These are phyloP conservation scores for Dreissena polymorpha DNA, from an alignment of 1,140 invertebrate genomes.

Conservation along the genomic window DNA sequence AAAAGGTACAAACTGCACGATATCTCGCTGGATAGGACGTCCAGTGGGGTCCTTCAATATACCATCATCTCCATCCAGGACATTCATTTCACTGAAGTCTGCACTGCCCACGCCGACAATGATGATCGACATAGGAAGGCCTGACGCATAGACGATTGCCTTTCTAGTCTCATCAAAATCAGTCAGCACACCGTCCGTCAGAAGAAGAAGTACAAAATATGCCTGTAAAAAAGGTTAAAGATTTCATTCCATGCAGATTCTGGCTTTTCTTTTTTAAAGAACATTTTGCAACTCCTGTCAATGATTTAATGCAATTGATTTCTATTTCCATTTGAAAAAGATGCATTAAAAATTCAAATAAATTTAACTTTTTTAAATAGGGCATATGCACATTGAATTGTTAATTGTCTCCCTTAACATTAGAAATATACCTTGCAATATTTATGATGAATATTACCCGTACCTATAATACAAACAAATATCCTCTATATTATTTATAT, in stretches of 20 bases:
- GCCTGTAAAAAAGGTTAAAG: slow-evolving; percentile 72
- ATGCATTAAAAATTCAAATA: no score
- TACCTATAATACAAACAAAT: no score
- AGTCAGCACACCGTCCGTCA: slow-evolving; percentile 86
- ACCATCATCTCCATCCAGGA: slow-evolving; percentile 82
- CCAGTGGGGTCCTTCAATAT: slow-evolving; percentile 77
- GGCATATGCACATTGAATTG: no score
- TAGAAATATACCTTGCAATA: no score
- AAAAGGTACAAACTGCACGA: slow-evolving; percentile 84
- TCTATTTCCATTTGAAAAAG: no score
- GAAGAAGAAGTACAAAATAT: slow-evolving; percentile 85
- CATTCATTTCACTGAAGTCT: slow-evolving; percentile 83
- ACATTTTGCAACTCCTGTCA: no score
- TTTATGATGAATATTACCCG: no score
- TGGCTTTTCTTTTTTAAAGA: no score
- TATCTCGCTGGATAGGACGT: slow-evolving; percentile 81
- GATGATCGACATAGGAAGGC: slow-evolving; percentile 83
- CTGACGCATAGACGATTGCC: slow-evolving; percentile 82
- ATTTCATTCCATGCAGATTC: neutral
- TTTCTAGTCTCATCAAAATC: slow-evolving; percentile 85
- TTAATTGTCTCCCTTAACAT: no score
- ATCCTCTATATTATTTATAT: no score
- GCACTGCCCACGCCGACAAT: slow-evolving; percentile 84
- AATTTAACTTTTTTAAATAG: no score
- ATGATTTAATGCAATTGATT: no score